Percentiles rank a stretch among this genome's conserved stretches.
These are phyloP conservation scores for Catocala fraxini DNA, from an alignment of 2,888 invertebrate genomes.

Conservation along the genomic window DNA sequence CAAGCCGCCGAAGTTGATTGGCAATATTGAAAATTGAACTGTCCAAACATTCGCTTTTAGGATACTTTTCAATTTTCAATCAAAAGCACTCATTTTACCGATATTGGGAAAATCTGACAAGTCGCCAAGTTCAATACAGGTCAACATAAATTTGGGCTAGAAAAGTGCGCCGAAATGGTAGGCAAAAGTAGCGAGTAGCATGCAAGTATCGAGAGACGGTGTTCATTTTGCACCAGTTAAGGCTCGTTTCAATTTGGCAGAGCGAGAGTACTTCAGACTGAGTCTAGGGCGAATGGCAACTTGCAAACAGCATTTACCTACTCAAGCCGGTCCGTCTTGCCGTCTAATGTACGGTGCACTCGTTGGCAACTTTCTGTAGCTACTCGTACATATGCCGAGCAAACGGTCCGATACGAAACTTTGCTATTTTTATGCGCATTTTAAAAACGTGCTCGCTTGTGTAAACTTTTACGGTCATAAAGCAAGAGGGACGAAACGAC, in stretches of 20 bases:
- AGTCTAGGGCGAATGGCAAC: slow-evolving; percentile 69
- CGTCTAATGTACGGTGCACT: slow-evolving; percentile 67
- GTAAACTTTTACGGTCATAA: slow-evolving; percentile 31
- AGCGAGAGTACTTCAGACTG: slow-evolving; percentile 67
- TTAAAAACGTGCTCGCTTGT: slow-evolving; percentile 27
- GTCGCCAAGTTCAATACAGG: slow-evolving; percentile 50
- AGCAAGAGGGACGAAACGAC: slow-evolving; percentile 42
- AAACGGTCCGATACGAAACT: slow-evolving; percentile 49
- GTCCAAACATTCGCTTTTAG: slow-evolving; percentile 69
- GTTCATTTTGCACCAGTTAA: slow-evolving; percentile 74
- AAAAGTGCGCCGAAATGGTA: slow-evolving; percentile 54
- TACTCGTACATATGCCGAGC: slow-evolving; percentile 52
- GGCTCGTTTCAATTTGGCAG: slow-evolving; percentile 80
- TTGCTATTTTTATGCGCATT: slow-evolving; percentile 31
- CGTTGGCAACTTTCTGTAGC: slow-evolving; percentile 63
- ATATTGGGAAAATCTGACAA: slow-evolving; percentile 64
- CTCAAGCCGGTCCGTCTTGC: slow-evolving; percentile 63
- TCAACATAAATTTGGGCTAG: slow-evolving; percentile 47
- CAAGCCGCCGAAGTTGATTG: slow-evolving; percentile 70
- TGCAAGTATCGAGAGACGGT: slow-evolving; percentile 63
- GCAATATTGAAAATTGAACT: slow-evolving; percentile 76
- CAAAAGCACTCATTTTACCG: slow-evolving; percentile 58
- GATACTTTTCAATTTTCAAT: slow-evolving; percentile 69
- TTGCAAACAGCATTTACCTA: slow-evolving; percentile 80
- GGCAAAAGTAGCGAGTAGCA: slow-evolving; percentile 55